These are phyloP conservation scores for Pseudonaja textilis DNA, from an alignment of 2,113 vertebrate species.

Conservation along the genomic window DNA sequence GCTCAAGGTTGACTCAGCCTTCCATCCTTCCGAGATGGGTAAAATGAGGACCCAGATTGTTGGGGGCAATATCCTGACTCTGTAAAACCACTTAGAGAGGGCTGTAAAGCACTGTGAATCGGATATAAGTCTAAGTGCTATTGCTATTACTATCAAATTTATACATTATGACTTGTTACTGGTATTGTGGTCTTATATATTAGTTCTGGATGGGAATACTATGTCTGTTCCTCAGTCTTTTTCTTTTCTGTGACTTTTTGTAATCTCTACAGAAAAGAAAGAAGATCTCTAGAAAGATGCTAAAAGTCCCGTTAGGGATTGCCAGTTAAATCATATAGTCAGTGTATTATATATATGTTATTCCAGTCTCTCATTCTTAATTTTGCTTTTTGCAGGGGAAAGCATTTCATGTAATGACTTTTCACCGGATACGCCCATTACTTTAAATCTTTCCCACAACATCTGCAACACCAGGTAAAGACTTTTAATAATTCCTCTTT, in stretches of 20 bases:
- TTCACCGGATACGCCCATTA: constrained; percentile 69
- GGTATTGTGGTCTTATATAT: background rate
- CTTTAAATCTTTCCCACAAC: constrained; percentile 72
- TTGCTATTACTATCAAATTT: background rate
- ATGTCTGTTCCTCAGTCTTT: background rate
- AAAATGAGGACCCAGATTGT: background rate
- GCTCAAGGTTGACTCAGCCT: background rate
- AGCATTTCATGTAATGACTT: constrained; percentile 67
- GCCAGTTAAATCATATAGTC: background rate
- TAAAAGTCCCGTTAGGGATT: background rate
- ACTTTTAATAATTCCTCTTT: constrained; percentile 20
- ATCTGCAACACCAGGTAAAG: constrained; percentile 76
- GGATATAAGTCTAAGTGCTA: background rate
- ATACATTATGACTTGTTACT: background rate
- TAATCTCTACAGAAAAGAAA: background rate
- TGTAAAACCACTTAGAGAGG: background rate
- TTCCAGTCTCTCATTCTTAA: constrained; percentile 55
- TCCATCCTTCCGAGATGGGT: background rate
- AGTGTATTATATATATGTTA: constrained; percentile 36
- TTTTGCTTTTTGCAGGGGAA: constrained; percentile 70
- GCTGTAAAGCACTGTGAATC: background rate
- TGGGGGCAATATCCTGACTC: background rate
- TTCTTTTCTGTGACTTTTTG: background rate
- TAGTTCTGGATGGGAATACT: background rate
- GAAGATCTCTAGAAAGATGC: background rate